A percentile compares a stretch with the other conserved stretches of the same genome.
Conservation (phyloP, 2,113 vertebrate genomes). For the Echinops telfairi region DNA sequence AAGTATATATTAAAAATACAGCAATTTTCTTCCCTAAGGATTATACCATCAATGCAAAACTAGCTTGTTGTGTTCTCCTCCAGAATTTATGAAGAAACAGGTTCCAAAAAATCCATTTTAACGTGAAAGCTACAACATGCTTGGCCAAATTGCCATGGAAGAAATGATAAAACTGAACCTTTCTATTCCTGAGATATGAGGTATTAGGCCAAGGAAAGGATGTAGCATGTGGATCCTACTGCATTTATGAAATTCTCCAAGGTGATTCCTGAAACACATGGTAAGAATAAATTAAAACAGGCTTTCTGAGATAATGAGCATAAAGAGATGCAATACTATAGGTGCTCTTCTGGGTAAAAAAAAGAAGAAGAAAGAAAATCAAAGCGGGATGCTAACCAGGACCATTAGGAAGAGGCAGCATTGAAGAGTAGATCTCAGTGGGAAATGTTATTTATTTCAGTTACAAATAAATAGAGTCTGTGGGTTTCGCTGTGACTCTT, state of each 20-base stretch:
- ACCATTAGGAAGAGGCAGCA: constrained; percentile 65
- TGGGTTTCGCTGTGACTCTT: constrained; percentile 46
- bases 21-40: too few species aligned
- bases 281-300: constrained; percentile 62
- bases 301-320: constrained; percentile 40
- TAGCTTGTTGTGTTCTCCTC: not conserved
- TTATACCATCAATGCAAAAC: not conserved
- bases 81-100: not conserved
- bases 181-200: not conserved
- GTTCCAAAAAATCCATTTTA: not conserved
- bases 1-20: too few species aligned
- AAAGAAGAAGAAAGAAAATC: not conserved
- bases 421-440: constrained; percentile 43
- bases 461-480: constrained; percentile 63
- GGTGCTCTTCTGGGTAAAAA: constrained; percentile 48
- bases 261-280: constrained; percentile 52
- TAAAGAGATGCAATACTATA: constrained; percentile 64
- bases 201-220: not conserved
- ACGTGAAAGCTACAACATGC: constrained; percentile 17
- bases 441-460: constrained; percentile 67
- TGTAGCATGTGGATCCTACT: not conserved
- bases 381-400: constrained; percentile 24
- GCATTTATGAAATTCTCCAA: constrained; percentile 27
- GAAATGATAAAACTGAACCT: not conserved
- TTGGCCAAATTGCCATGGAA: not conserved